A percentile compares a stretch with the other conserved stretches of the same genome.
phyloP scores from a whole-genome alignment of 2,888 invertebrate species.

The Drosophila maculinotata region DNA sequence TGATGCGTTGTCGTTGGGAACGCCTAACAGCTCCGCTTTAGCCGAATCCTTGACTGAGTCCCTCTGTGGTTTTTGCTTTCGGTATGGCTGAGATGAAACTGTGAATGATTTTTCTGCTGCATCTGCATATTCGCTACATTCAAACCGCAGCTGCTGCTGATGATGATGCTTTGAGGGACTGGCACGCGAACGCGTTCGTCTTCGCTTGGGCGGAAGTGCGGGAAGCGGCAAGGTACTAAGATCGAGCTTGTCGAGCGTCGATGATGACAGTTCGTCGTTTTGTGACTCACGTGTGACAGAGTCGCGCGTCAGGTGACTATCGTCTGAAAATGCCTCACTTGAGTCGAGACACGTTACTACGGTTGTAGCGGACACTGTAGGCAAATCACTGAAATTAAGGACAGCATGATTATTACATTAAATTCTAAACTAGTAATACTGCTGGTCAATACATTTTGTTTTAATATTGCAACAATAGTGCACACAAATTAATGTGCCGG shows the following conservation, averaged over 20 bases:
- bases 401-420: too few relatives aligned
- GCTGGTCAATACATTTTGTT: too few relatives aligned
- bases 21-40: constrained; percentile 37
- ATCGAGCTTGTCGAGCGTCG: constrained; percentile 84
- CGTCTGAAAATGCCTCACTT: constrained; percentile 84
- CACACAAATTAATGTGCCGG: too few relatives aligned
- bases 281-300: constrained; percentile 82
- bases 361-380: constrained; percentile 16
- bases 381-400: constrained; percentile 16
- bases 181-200: constrained; percentile 80
- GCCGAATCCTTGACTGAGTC: constrained; percentile 26
- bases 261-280: constrained; percentile 82
- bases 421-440: too few relatives aligned
- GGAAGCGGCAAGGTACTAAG: constrained; percentile 84
- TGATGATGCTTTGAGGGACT: constrained; percentile 76
- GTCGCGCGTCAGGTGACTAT: constrained; percentile 82
- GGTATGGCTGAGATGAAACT: constrained; percentile 17
- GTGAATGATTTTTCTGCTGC: constrained; percentile 23
- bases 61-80: constrained; percentile 42
- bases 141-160: constrained; percentile 33
- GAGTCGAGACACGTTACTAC: constrained; percentile 76
- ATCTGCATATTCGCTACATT: constrained; percentile 41
- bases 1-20: constrained; percentile 12
- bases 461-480: background rate
- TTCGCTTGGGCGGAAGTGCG: constrained; percentile 83